These are phyloP conservation scores for Ptychadena robeensis DNA, from an alignment of 2,797 vertebrate species.

Conservation along the genomic window DNA sequence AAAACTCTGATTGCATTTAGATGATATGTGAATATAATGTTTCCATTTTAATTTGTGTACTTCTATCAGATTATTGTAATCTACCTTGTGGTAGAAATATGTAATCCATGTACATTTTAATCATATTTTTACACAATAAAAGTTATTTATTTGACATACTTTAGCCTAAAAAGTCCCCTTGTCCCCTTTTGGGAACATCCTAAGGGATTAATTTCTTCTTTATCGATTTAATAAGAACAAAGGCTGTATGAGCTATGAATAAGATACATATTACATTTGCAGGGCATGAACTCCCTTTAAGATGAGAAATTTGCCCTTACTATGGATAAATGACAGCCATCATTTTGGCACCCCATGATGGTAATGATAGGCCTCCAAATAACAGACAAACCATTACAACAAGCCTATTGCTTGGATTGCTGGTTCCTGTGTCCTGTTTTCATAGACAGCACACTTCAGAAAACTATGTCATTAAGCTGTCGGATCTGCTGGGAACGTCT, in stretches of 20 bases:
- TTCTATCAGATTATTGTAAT: too few species aligned
- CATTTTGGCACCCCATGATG: slow-evolving; percentile 44
- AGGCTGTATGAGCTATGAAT: neutral
- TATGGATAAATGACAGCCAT: slow-evolving; percentile 52
- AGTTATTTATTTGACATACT: too few species aligned
- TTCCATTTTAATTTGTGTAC: too few species aligned
- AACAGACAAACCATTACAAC: slow-evolving; percentile 50
- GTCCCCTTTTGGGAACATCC: too few species aligned
- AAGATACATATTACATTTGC: neutral
- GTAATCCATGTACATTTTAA: too few species aligned
- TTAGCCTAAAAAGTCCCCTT: too few species aligned
- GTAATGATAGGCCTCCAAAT: slow-evolving; percentile 59
- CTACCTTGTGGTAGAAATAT: too few species aligned
- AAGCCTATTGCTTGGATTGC: slow-evolving; percentile 30
- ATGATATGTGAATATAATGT: too few species aligned
- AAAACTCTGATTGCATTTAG: too few species aligned
- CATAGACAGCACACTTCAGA: slow-evolving; percentile 43
- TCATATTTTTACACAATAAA: too few species aligned
- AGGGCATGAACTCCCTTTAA: slow-evolving; percentile 16
- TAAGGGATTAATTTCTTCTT: too few species aligned
- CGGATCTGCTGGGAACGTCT: slow-evolving; percentile 49
- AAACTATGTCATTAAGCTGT: slow-evolving; percentile 54
- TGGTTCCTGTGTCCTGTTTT: slow-evolving; percentile 36
- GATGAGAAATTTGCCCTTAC: slow-evolving; percentile 23
- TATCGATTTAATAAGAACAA: neutral